Evolutionary conservation across 2,888 invertebrate species (phyloP).

Genomic region (Nesidiocoris tenuis): DNA sequence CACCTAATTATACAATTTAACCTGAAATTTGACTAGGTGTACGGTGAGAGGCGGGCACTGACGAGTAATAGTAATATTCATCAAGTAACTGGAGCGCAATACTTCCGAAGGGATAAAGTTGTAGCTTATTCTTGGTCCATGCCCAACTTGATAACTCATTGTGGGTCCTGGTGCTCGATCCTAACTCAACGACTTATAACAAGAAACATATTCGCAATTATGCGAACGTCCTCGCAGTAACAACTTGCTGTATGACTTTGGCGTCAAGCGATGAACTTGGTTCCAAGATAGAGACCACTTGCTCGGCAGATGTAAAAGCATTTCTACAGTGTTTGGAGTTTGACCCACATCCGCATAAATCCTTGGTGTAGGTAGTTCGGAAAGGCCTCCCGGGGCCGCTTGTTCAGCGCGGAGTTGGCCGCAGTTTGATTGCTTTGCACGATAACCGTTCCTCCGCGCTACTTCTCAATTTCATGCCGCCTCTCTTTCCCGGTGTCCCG

Average conservation of each 20-base stretch:
- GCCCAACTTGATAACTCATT: no score
- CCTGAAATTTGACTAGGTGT: no score
- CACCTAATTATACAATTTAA: no score
- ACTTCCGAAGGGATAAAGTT: no score
- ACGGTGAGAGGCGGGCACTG: no score
- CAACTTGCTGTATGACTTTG: not conserved
- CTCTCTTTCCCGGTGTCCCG: not conserved
- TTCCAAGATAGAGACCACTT: not conserved
- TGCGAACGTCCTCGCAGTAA: not conserved
- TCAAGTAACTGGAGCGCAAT: no score
- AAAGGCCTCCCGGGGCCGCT: not conserved
- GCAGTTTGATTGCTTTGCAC: slow-evolving; percentile 7
- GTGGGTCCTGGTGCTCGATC: not conserved
- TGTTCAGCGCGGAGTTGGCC: slow-evolving; percentile 1
- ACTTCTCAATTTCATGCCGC: not conserved
- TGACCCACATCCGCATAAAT: not conserved
- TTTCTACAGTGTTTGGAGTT: not conserved
- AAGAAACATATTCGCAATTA: not conserved
- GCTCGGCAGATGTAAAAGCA: not conserved
- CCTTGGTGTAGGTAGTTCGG: not conserved
- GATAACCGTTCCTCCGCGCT: not conserved
- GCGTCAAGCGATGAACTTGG: not conserved
- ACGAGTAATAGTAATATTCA: no score
- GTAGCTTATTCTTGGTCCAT: no score
- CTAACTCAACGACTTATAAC: not conserved